Evolutionary conservation across 2,888 invertebrate species (phyloP).

Genomic region (Augiades crinisus): DNA sequence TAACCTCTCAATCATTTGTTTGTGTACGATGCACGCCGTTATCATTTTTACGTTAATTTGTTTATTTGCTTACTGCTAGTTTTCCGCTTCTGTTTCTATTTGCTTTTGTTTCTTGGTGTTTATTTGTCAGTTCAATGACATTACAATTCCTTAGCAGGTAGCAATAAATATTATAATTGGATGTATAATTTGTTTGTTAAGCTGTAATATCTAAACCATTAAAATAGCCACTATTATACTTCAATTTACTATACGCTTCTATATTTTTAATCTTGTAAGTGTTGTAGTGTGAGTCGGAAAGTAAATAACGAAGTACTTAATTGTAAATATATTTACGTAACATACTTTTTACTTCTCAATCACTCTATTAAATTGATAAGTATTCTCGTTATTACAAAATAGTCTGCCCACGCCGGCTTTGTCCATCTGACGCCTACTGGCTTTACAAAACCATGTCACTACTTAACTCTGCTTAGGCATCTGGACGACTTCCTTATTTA

Average conservation of each 20-base stretch:
- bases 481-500: constrained; percentile 17
- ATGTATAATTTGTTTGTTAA: too few species aligned
- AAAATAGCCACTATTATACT: too few species aligned
- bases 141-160: too few species aligned
- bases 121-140: not conserved
- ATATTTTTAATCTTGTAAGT: too few species aligned
- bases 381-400: constrained; percentile 42
- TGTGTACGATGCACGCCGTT: constrained; percentile 1
- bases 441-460: not conserved
- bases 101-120: not conserved
- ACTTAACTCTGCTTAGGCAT: constrained; percentile 16
- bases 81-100: constrained; percentile 16
- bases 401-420: constrained; percentile 43
- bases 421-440: constrained; percentile 27
- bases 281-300: too few species aligned
- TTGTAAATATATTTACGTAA: too few species aligned
- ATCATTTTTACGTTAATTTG: constrained; percentile 21
- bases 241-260: too few species aligned
- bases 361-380: constrained; percentile 44
- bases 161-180: too few species aligned
- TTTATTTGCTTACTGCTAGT: constrained; percentile 19
- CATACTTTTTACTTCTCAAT: constrained; percentile 36
- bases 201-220: too few species aligned
- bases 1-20: constrained; percentile 19
- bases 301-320: too few species aligned